phyloP scores from a whole-genome alignment of 2,113 vertebrate species.

The Oxyura jamaicensis region DNA sequence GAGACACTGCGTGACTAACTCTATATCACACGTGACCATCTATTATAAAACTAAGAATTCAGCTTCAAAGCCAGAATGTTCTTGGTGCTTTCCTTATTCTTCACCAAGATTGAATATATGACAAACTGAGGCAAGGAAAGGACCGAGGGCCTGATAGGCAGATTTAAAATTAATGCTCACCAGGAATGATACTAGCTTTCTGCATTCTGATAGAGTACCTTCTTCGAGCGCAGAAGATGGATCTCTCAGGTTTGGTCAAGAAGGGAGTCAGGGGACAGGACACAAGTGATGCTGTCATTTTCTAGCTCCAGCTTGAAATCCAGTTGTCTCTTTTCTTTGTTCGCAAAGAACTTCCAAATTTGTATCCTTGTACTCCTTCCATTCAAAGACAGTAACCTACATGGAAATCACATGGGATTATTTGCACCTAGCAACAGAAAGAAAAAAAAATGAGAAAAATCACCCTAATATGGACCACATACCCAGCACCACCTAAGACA shows the following conservation, averaged over 20 bases:
- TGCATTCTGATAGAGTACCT: rapidly evolving
- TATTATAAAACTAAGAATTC: too few species aligned
- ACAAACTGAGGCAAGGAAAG: not conserved
- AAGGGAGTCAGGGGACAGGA: not conserved
- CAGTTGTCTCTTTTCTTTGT: not conserved
- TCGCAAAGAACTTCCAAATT: not conserved
- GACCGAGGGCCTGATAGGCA: not conserved
- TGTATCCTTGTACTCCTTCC: not conserved
- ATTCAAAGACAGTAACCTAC: not conserved
- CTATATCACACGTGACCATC: not conserved
- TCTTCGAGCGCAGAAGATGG: rapidly evolving
- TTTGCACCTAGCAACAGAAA: not conserved
- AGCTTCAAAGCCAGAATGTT: not conserved
- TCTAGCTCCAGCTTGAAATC: not conserved
- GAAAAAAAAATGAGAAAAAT: not conserved
- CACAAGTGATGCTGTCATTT: not conserved
- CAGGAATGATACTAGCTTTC: not conserved
- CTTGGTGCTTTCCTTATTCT: not conserved
- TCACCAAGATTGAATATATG: too few species aligned
- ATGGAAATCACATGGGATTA: not conserved
- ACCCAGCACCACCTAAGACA: not conserved
- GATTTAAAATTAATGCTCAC: not conserved
- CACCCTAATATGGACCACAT: too few species aligned
- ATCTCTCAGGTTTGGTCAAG: not conserved
- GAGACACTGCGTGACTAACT: not conserved